A percentile compares a stretch with the other conserved stretches of the same genome.
These are phyloP conservation scores for Molanna angustata DNA, from an alignment of 2,888 invertebrate species.

Conservation along the genomic window DNA sequence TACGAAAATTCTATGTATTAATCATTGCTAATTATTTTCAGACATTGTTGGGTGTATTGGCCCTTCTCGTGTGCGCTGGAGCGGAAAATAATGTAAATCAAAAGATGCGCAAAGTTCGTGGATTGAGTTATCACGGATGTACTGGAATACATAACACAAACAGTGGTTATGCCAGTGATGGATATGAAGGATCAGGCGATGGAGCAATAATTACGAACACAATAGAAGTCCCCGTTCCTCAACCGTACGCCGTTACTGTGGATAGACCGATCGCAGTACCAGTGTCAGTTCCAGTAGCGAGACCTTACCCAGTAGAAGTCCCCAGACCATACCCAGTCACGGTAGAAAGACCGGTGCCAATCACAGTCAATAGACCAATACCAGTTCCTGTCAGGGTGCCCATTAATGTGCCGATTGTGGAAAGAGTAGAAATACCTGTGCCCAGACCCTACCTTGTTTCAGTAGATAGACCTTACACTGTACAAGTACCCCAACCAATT, in stretches of 20 bases:
- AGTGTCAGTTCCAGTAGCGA: constrained; percentile 50
- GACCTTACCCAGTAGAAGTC: constrained; percentile 54
- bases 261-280: constrained; percentile 50
- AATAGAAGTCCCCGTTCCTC: constrained; percentile 52
- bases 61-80: too few species aligned
- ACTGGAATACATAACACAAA: too few species aligned
- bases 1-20: too few species aligned
- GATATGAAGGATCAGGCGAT: too few species aligned
- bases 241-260: constrained; percentile 53
- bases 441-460: constrained; percentile 43
- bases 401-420: constrained; percentile 25
- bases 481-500: constrained; percentile 41
- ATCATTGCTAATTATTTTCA: too few species aligned
- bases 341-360: constrained; percentile 22
- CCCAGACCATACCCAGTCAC: constrained; percentile 38
- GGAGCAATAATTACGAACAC: too few species aligned
- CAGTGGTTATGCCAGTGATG: too few species aligned
- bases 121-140: too few species aligned
- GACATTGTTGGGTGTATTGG: too few species aligned
- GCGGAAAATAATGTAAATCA: too few species aligned
- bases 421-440: constrained; percentile 29
- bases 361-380: constrained; percentile 22
- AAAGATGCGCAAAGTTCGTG: too few species aligned
- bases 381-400: constrained; percentile 31
- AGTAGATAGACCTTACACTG: constrained; percentile 49